Base-by-base conservation (phyloP, 2,113 vertebrate genomes). In the Elaphurus davidianus region DNA sequence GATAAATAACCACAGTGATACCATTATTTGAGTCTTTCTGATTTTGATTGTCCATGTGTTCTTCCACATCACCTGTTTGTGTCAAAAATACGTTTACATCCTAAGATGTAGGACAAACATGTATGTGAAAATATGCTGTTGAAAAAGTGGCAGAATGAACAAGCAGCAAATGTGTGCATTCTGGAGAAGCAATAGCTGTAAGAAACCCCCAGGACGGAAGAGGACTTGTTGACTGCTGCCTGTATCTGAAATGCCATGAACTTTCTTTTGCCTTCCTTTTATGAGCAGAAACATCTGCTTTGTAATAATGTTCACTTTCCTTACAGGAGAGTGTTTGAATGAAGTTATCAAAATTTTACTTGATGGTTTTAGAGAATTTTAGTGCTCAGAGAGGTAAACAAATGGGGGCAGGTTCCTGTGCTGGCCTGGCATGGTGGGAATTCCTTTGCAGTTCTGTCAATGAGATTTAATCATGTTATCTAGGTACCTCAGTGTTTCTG, bases 401-500 rank as follows among this genome's bases (percentile, higher is more conserved):
- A 96, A 86, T 45, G 21, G 16, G 59, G 28, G 6, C 28, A 23
- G 13, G 2, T 59, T 16, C 82, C 74, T 57, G 27, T 78, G 40
- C 27, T 74, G 16, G 30, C 36, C 25, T 67, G 12, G 19, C 62
- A 5, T 64, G 16, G 13, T 59, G 2, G 28, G 1, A 7, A 62
- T 91, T 78, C 91, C 59, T 33, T 91, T n/a, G 82, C 27, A 23
- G 19, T 25, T 85, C 17, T 93, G 13, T 47, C 50, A 47, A 3
- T 86, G 33, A 90, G 30, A 81, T 94, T 96, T 93, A 95, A 84
- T 97, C 78, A 23, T 96, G 6, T 60, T 97, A 54, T 71, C 19
- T 91, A 81, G 91, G 54, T 60, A 47, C 33, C 36, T 74, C 23
- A 76, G 40, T 8, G 84, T 97, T 96, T 67, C 30, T 67, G 76